phyloP scores from a whole-genome alignment of 2,113 vertebrate species.

The Beaufortia kweichowensis region DNA sequence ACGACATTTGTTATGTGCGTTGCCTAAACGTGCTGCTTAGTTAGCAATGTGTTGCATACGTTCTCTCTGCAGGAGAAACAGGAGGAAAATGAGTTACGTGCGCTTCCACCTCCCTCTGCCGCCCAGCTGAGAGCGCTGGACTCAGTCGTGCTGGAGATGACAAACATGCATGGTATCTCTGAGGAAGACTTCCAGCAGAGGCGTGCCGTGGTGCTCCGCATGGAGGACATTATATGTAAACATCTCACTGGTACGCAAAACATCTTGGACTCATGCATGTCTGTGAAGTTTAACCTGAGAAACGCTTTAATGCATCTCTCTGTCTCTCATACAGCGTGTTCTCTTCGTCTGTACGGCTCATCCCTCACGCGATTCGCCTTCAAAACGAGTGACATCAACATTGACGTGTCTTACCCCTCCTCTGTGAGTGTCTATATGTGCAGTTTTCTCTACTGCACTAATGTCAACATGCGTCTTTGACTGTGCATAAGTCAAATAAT shows the following conservation, averaged over 20 bases:
- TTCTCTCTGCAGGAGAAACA: slow-evolving; percentile 87
- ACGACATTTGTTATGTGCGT: too few relatives aligned
- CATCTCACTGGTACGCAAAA: slow-evolving; percentile 80
- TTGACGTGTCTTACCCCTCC: slow-evolving; percentile 89
- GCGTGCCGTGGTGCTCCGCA: slow-evolving; percentile 80
- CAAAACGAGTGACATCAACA: slow-evolving; percentile 94
- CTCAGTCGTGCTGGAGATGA: slow-evolving; percentile 79
- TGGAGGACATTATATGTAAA: slow-evolving; percentile 86
- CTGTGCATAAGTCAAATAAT: neutral
- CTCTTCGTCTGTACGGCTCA: slow-evolving; percentile 91
- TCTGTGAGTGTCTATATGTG: slow-evolving; percentile 76
- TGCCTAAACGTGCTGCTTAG: too few relatives aligned
- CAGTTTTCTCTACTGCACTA: neutral
- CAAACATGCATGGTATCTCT: slow-evolving; percentile 86
- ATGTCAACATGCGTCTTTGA: too few relatives aligned
- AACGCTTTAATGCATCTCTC: too few relatives aligned
- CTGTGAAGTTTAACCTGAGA: too few relatives aligned
- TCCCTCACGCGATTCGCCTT: slow-evolving; percentile 94
- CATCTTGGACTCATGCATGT: too few relatives aligned
- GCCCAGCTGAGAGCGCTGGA: slow-evolving; percentile 87
- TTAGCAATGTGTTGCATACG: too few relatives aligned
- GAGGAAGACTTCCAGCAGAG: slow-evolving; percentile 86
- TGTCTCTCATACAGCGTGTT: slow-evolving; percentile 79
- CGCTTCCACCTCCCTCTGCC: slow-evolving; percentile 81
- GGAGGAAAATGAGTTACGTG: slow-evolving; percentile 93